These are phyloP conservation scores for Zeuzera pyrina DNA, from an alignment of 2,888 invertebrate species.

Conservation along the genomic window DNA sequence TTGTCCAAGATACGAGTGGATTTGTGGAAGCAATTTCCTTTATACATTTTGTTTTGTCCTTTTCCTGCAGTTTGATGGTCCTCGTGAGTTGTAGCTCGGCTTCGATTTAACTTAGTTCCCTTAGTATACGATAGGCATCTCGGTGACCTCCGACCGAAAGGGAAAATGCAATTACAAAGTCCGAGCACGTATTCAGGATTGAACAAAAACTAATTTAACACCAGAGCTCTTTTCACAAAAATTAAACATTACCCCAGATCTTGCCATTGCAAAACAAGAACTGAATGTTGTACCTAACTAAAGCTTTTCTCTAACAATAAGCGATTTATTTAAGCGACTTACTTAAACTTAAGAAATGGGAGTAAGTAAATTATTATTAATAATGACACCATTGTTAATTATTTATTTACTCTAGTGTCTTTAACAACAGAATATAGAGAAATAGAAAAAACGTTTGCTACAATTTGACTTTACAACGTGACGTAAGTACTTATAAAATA, in stretches of 20 bases:
- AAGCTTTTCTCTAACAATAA: too few species aligned
- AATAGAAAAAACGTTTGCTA: too few species aligned
- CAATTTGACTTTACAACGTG: too few species aligned
- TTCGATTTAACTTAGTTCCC: conserved; percentile 62
- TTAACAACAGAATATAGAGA: too few species aligned
- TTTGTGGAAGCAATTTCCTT: conserved; percentile 74
- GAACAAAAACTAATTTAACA: conserved; percentile 64
- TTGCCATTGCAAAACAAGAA: too few species aligned
- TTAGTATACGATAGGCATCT: conserved; percentile 62
- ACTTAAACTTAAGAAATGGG: too few species aligned
- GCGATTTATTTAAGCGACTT: too few species aligned
- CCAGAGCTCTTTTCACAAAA: conserved; percentile 42
- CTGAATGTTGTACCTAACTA: too few species aligned
- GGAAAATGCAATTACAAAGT: conserved; percentile 58
- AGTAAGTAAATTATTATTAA: too few species aligned
- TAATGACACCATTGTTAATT: too few species aligned
- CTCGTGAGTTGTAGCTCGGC: conserved; percentile 60
- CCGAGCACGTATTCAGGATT: conserved; percentile 52
- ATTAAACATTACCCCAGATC: conserved; percentile 32
- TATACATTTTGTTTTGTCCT: conserved; percentile 74
- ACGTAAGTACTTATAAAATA: too few species aligned
- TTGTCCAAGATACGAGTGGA: conserved; percentile 72
- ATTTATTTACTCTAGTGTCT: too few species aligned
- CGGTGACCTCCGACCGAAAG: conserved; percentile 35
- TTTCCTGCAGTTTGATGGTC: conserved; percentile 70